Conservation (phyloP, 2,888 invertebrate species). For the Macaria liturata region DNA sequence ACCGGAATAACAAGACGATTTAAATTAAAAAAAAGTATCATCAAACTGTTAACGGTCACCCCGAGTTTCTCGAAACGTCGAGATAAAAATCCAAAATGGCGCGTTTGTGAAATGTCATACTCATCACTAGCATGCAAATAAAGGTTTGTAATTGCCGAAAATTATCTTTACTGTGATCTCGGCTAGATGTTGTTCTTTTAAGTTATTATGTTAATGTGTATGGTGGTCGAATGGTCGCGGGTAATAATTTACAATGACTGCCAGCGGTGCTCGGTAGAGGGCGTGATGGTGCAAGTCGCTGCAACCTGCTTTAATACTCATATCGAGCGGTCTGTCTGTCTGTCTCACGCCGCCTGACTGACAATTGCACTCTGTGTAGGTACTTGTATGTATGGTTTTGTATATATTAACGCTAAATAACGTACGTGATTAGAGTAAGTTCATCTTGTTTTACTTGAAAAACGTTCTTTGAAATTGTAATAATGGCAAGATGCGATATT, state of each 20-base stretch:
- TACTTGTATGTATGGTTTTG: too few relatives aligned
- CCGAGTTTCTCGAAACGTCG: conserved; percentile 43
- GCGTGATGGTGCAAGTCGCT: conserved; percentile 45
- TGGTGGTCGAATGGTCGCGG: conserved; percentile 39
- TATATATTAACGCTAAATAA: too few relatives aligned
- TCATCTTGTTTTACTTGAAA: too few relatives aligned
- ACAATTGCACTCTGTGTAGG: background rate
- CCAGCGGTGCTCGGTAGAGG: conserved; percentile 46
- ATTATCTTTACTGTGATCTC: conserved; percentile 72
- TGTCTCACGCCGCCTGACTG: background rate
- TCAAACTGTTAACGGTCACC: conserved; percentile 49
- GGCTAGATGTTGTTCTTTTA: conserved; percentile 73
- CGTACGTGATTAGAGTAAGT: too few relatives aligned
- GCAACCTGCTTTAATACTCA: conserved; percentile 9
- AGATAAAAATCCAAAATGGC: conserved; percentile 67
- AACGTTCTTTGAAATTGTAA: too few relatives aligned
- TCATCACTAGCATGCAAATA: conserved; percentile 69
- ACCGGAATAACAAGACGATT: conserved; percentile 57
- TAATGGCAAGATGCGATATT: too few relatives aligned
- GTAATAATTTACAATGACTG: conserved; percentile 73
- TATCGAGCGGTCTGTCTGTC: conserved; percentile 8
- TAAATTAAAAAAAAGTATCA: conserved; percentile 49
- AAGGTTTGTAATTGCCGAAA: conserved; percentile 62
- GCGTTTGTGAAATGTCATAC: conserved; percentile 57
- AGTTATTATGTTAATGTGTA: conserved; percentile 75